Conservation (phyloP, 1,140 invertebrate genomes). For the Cyclina sinensis region DNA sequence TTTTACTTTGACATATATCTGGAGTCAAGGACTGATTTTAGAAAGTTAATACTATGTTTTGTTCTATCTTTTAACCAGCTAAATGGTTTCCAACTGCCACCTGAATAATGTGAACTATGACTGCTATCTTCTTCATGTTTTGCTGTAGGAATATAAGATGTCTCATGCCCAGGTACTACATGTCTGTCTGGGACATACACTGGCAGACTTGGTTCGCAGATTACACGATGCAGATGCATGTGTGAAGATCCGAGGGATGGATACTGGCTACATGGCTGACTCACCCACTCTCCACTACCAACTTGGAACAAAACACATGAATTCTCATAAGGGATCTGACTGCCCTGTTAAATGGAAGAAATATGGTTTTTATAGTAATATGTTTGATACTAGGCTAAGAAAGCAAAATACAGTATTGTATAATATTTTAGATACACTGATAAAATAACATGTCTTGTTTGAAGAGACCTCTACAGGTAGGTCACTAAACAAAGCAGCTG, state of each 20-base stretch:
- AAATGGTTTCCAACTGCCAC: background rate
- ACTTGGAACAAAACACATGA: conserved; percentile 41
- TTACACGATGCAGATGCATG: background rate
- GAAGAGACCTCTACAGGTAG: background rate
- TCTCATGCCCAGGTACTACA: background rate
- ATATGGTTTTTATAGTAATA: background rate
- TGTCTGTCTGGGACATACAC: background rate
- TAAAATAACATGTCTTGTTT: no score
- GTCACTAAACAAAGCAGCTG: background rate
- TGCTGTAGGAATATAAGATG: background rate
- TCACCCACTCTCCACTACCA: conserved; percentile 24
- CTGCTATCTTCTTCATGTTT: background rate
- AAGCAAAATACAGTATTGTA: background rate
- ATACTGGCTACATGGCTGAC: background rate
- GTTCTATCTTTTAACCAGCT: background rate
- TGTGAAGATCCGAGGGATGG: background rate
- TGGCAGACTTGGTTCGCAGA: conserved; percentile 35
- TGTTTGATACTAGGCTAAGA: background rate
- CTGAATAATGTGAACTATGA: background rate
- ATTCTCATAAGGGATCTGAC: conserved; percentile 20
- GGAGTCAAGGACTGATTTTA: background rate
- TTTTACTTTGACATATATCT: background rate
- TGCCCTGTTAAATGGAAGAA: conserved; percentile 6
- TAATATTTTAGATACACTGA: no score
- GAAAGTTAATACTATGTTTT: background rate